Conservation (phyloP, 1,140 invertebrate species). For the Portunus trituberculatus region DNA sequence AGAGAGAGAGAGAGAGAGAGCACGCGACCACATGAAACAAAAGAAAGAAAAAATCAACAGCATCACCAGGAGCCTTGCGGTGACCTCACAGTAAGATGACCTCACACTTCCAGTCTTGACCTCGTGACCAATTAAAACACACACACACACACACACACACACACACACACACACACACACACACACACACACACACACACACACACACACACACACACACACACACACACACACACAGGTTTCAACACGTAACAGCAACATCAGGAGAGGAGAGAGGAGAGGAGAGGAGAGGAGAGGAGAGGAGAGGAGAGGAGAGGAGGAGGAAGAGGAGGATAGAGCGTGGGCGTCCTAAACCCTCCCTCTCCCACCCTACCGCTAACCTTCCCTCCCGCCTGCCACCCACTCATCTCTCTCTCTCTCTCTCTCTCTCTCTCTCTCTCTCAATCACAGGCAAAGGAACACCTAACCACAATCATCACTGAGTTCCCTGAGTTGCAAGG, state of each 20-base stretch:
- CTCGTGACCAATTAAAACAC: background rate
- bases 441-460: background rate
- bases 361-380: background rate
- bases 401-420: slow-evolving; percentile 26
- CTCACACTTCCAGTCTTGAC: background rate
- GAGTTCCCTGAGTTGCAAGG: background rate
- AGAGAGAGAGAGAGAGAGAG: slow-evolving; percentile 48
- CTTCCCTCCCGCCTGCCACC: background rate
- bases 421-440: background rate
- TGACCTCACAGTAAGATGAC: too few relatives aligned
- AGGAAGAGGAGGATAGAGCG: background rate
- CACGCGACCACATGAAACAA: background rate
- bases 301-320: background rate
- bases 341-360: slow-evolving; percentile 35
- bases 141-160: background rate
- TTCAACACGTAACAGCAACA: background rate
- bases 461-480: background rate
- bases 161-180: slow-evolving; percentile 14
- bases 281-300: background rate
- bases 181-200: background rate
- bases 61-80: too few relatives aligned
- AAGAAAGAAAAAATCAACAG: too few relatives aligned
- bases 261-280: background rate
- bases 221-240: slow-evolving; percentile 7
- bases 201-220: background rate